These are phyloP conservation scores for Choloepus hoffmanni DNA, from an alignment of 2,113 vertebrate species.

Conservation along the genomic window DNA sequence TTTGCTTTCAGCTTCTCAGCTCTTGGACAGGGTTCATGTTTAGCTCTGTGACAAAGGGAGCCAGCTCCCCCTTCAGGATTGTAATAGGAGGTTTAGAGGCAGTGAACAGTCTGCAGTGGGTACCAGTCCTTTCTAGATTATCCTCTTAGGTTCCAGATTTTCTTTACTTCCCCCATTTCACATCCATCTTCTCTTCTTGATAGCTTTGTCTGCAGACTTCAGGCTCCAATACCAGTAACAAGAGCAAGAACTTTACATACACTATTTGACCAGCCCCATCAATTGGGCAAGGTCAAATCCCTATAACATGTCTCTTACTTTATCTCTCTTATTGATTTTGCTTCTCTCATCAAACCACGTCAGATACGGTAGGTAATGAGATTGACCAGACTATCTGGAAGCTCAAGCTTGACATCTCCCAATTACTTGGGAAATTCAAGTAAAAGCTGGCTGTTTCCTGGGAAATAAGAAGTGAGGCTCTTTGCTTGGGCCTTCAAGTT, in stretches of 20 bases:
- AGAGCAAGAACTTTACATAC: background rate
- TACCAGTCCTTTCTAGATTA: background rate
- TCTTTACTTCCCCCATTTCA: background rate
- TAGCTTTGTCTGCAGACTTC: background rate
- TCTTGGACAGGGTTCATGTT: background rate
- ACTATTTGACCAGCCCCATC: background rate
- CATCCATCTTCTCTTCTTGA: background rate
- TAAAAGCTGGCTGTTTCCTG: background rate
- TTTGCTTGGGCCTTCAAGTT: background rate
- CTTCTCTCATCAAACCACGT: constrained; percentile 22
- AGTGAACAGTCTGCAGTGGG: background rate
- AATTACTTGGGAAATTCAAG: background rate
- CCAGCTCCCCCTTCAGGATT: background rate
- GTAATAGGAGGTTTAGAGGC: background rate
- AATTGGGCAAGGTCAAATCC: background rate
- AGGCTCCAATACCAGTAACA: background rate
- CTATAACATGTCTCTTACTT: background rate
- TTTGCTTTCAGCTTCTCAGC: background rate
- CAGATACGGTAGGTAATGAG: background rate
- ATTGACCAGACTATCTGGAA: background rate
- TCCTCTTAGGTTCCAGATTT: background rate
- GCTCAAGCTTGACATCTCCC: background rate
- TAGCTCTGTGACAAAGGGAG: background rate
- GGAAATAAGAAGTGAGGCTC: background rate
- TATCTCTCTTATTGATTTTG: background rate